A percentile compares a stretch with the other conserved stretches of the same genome.
Evolutionary conservation across 2,113 vertebrate genomes (phyloP).

Genomic region (Strix uralensis): DNA sequence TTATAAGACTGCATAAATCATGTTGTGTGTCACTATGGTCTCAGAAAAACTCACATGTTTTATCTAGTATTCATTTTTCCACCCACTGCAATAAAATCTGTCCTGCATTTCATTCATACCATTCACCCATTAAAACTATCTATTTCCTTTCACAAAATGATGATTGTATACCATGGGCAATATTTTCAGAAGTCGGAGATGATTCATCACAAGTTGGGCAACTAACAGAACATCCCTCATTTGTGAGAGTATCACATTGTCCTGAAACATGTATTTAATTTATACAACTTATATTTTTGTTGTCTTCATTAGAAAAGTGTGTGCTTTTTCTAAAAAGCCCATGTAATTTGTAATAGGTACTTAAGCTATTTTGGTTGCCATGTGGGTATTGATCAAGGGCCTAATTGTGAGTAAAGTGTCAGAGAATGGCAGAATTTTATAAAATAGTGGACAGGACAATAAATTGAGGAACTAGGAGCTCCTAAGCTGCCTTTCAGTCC

Average conservation of each 20-base stretch:
- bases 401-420: neutral
- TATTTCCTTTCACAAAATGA: neutral
- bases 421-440: neutral
- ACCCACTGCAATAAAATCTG: neutral
- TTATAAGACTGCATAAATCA: neutral
- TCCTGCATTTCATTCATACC: conserved; percentile 1
- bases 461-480: neutral
- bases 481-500: neutral
- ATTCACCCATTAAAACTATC: neutral
- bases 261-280: neutral
- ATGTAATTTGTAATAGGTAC: neutral
- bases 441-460: neutral
- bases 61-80: neutral
- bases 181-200: neutral
- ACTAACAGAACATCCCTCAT: neutral
- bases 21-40: neutral
- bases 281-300: neutral
- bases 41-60: neutral
- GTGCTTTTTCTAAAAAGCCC: accelerated
- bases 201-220: neutral
- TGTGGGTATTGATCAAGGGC: neutral
- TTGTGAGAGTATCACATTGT: neutral
- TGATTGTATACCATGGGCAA: neutral
- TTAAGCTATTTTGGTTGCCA: neutral
- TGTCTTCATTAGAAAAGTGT: neutral